phyloP scores from a whole-genome alignment of 2,113 vertebrate genomes.

The Corythornis vintsioides region DNA sequence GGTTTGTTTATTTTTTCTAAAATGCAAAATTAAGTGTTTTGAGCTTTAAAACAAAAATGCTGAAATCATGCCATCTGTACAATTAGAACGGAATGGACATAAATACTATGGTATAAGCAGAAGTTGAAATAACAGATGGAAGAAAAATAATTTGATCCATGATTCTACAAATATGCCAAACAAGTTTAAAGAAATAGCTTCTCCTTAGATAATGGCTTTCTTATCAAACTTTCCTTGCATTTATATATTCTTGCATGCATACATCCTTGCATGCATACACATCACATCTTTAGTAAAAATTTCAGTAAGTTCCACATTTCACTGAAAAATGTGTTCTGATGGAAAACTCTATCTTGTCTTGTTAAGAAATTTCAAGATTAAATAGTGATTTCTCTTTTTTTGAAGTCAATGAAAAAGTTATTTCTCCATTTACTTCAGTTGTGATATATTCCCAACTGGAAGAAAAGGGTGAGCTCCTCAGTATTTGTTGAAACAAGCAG shows the following conservation, averaged over 20 bases:
- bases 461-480: not conserved
- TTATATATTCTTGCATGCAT: not conserved
- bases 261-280: not conserved
- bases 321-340: not conserved
- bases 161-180: not conserved
- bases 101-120: not conserved
- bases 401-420: not conserved
- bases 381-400: not conserved
- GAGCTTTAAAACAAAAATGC: not conserved
- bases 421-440: not conserved
- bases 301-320: not conserved
- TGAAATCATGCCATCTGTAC: not conserved
- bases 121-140: not conserved
- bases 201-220: not conserved
- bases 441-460: not conserved
- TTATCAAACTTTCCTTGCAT: not conserved
- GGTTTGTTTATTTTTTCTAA: not conserved
- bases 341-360: not conserved
- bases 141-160: not conserved
- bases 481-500: not conserved
- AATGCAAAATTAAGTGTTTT: not conserved
- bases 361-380: not conserved
- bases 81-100: not conserved
- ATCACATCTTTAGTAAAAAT: not conserved
- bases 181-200: not conserved